Evolutionary conservation across 2,888 invertebrate genomes (phyloP).

Genomic region (Patella ulyssiponensis): DNA sequence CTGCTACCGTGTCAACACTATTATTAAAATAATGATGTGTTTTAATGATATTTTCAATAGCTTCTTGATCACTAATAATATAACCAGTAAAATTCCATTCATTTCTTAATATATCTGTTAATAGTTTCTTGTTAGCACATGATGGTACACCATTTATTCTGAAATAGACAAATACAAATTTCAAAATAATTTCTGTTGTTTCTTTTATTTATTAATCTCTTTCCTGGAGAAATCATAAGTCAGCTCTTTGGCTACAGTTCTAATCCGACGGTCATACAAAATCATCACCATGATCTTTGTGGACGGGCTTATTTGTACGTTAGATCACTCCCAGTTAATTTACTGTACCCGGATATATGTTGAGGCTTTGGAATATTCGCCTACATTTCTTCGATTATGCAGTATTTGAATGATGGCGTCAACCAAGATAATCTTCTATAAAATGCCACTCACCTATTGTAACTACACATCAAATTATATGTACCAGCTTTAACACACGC

Average conservation of each 20-base stretch:
- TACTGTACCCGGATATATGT: too few species aligned
- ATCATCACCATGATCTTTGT: too few species aligned
- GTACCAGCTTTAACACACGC: conserved; percentile 61
- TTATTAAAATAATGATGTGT: conserved; percentile 53
- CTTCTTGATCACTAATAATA: conserved; percentile 64
- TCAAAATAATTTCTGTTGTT: too few species aligned
- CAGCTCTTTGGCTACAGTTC: too few species aligned
- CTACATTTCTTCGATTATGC: not conserved
- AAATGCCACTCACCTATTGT: conserved; percentile 54
- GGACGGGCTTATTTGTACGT: too few species aligned
- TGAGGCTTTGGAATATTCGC: too few species aligned
- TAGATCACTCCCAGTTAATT: too few species aligned
- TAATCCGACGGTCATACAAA: too few species aligned
- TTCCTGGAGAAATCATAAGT: too few species aligned
- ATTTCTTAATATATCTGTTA: conserved; percentile 57
- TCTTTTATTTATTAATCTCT: too few species aligned
- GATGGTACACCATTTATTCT: conserved; percentile 65
- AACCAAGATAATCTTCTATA: not conserved
- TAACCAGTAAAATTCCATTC: conserved; percentile 64
- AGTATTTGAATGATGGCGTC: not conserved
- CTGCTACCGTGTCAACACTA: conserved; percentile 50
- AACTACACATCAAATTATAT: conserved; percentile 67
- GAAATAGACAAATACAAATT: conserved; percentile 15
- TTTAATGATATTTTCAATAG: conserved; percentile 55
- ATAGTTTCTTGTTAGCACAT: conserved; percentile 57